Conservation (phyloP, 2,113 vertebrate genomes). For the Pseudorectes ferrugineus region DNA sequence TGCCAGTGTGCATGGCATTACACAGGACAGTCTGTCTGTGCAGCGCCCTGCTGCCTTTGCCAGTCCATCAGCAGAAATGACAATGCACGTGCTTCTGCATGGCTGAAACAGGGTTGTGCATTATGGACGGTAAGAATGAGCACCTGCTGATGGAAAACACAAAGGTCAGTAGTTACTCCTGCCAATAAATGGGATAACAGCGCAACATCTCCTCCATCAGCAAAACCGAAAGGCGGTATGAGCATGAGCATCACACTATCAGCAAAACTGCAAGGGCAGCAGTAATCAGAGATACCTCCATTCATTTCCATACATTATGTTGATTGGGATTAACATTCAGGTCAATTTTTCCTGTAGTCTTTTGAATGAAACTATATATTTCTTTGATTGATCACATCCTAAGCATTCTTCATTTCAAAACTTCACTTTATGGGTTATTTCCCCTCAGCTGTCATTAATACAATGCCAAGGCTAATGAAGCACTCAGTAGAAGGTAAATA, state of each 20-base stretch:
- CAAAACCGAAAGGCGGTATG: background rate
- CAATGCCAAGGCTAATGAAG: constrained; percentile 17
- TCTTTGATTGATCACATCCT: background rate
- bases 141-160: background rate
- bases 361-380: constrained; percentile 4
- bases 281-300: background rate
- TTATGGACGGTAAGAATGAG: background rate
- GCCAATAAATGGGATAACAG: background rate
- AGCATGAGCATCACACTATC: background rate
- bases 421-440: background rate
- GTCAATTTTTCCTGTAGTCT: background rate
- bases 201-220: background rate
- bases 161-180: background rate
- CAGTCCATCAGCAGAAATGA: background rate
- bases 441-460: constrained; percentile 2
- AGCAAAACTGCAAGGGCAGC: background rate
- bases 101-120: accelerated
- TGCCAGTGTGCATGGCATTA: background rate
- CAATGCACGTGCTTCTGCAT: accelerated
- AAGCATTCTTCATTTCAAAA: background rate
- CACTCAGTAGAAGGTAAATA: constrained; percentile 17
- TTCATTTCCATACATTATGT: background rate
- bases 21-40: background rate
- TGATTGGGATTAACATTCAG: background rate
- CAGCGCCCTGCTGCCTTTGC: background rate